phyloP scores from a whole-genome alignment of 64 coral and sea anemone genomes.

The Dendronephthya gigantea region DNA sequence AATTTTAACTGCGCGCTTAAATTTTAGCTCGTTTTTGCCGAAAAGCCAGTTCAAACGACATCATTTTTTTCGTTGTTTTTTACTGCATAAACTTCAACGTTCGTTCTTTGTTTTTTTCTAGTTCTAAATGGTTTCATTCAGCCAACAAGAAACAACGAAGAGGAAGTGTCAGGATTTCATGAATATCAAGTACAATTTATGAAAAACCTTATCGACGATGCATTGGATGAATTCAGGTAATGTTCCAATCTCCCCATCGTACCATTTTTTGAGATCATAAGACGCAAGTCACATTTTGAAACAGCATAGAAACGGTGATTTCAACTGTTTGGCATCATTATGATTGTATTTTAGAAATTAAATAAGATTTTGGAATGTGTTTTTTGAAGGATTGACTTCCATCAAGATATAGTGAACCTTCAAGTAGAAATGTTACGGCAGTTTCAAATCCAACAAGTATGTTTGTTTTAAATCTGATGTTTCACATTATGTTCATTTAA shows the following conservation, averaged over 20 bases:
- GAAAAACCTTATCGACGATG: conserved; percentile 90
- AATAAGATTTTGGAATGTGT: not conserved
- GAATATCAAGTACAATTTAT: conserved; percentile 91
- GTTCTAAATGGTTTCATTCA: not conserved
- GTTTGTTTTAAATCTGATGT: not conserved
- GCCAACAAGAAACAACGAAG: conserved; percentile 16
- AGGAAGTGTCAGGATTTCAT: conserved; percentile 42
- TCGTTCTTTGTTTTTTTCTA: not conserved
- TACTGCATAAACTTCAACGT: not conserved
- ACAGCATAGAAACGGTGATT: no score
- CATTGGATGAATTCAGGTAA: conserved; percentile 94
- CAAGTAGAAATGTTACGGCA: conserved; percentile 98
- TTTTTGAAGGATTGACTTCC: conserved; percentile 60
- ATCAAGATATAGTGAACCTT: conserved; percentile 87
- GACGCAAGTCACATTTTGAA: no score
- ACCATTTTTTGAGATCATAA: no score
- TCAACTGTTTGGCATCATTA: not conserved
- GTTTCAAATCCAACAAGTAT: conserved; percentile 92
- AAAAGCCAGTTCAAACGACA: no score
- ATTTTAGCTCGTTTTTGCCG: no score
- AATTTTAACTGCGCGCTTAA: no score
- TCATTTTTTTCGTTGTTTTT: no score
- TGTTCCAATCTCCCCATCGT: no score
- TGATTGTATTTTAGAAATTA: not conserved
- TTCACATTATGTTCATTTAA: no score